Evolutionary conservation across 2,888 invertebrate species (phyloP), one percentile per base, ranked within the genome.

Genomic region (Coelogynopora nodosa): DNA sequence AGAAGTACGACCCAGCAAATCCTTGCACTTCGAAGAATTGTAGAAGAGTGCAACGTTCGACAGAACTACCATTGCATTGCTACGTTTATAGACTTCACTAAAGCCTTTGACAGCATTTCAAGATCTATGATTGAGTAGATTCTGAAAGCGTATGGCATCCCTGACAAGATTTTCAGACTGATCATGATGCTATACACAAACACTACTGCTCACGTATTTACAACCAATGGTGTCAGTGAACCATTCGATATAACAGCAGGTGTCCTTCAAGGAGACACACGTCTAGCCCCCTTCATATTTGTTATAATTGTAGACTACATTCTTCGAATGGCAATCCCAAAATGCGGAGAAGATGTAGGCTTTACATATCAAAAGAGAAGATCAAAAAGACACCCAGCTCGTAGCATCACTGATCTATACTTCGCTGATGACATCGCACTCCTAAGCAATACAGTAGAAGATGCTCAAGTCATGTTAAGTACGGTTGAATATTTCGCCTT

Each of bases 371-470:
- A 74, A 74, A 74, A 74, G 74, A 74, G 74, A 74, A 74, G 74
- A 74, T 74, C 74, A 74, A 74, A 74, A 74, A 74, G 74, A 74
- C 74, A 74, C 74, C 74, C 74, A 74, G 74, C 27, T 74, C 74
- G 74, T 74, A 74, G 74, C 74, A 74, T 74, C 74, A 74, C 74
- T 74, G 74, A 74, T 85, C 29, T 85, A 82, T 27, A 30, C 26
- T 81, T 85, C 82, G 86, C 30, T 26, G 86, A 85, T 82, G 30
- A 81, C 67, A 85, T 82, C 86, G 28, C 86, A 74, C 74, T 74
- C 74, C 74, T 74, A 74, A 74, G 74, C 74, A 74, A 74, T 74
- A 26, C 74, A 74, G 27, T 74, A 74, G 74, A 74, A 13, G 74
- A 74, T 74, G 74, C 74, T 74, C 74, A 74, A 74, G 74, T 74